Base-by-base conservation (phyloP, 2,888 invertebrate genomes). In the Patella ulyssiponensis region DNA sequence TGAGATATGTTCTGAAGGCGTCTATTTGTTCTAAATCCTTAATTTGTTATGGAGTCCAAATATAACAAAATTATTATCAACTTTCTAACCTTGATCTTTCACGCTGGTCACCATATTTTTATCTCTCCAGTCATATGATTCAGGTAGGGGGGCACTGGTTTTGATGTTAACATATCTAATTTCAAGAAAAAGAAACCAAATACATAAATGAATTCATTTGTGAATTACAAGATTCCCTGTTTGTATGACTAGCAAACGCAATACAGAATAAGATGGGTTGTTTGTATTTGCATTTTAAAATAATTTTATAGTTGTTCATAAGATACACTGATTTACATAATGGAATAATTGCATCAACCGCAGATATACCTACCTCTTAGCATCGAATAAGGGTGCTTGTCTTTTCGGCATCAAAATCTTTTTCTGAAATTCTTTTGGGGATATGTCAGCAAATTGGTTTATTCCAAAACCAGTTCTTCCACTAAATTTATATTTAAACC, bases 391-490 rank as follows among this genome's bases (percentile, higher is more conserved):
- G 7, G 86, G 87, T 1, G 86, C 75, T 5, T 79, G 52, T 76
- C 86, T 76, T 71, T 83, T 81, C 0, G 86, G 81, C 86, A 88
- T 88, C 75, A 89, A 75, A 15, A 88, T 81, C 33, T 74, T 87
- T 1, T 79, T 53, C 23, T 80, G 75, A 78, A 89, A 89, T 78
- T 89, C 89, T 33, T 79, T 77, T n/a, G 82, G 77, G 5, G 84
- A 83, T 80, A 89, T 69, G 75, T 89, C 89, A n/a, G 88, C 87
- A 77, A 88, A 88, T 75, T 88, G 82, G 80, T 88, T 89, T 9
- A 87, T 69, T 0, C 77, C 84, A 80, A 87, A 89, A 54, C 80
- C 83, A 2, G 87, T 85, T 69, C 82, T 71, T 15, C 85, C 86
- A 14, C 87, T 87, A 75, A 14, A 81, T 44, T 44, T 44, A 44